Evolutionary conservation across 2,113 vertebrate species (phyloP).

Genomic region (Porphyrio hochstetteri): DNA sequence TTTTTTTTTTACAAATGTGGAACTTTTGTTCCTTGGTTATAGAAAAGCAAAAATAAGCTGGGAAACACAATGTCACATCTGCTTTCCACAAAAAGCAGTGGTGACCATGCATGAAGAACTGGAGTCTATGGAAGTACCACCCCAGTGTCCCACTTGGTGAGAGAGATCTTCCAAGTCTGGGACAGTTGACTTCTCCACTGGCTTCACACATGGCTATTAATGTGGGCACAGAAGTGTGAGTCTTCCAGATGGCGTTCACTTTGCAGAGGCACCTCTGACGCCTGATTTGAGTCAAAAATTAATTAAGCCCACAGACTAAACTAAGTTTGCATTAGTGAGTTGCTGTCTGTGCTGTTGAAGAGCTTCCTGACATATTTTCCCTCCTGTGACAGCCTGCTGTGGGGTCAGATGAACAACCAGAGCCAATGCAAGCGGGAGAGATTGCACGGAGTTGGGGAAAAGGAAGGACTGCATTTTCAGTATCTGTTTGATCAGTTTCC

Average conservation of each 20-base stretch:
- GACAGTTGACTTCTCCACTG: background rate
- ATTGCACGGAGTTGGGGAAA: background rate
- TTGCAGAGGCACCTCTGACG: background rate
- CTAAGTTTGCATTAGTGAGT: background rate
- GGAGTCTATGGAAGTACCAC: background rate
- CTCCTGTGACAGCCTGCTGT: background rate
- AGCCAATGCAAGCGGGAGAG: background rate
- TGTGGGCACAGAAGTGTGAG: fast-evolving
- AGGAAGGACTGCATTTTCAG: background rate
- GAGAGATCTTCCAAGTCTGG: background rate
- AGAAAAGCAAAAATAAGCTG: background rate
- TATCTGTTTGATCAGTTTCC: fast-evolving
- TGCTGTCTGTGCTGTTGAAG: background rate
- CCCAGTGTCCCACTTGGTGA: background rate
- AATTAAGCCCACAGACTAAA: background rate
- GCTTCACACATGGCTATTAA: fast-evolving
- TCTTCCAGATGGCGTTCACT: background rate
- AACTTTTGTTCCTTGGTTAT: background rate
- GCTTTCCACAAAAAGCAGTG: background rate
- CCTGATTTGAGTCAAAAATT: background rate
- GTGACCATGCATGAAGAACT: background rate
- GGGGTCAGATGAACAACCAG: background rate
- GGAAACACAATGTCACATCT: background rate
- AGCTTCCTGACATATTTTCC: background rate
- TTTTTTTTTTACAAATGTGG: background rate